These are phyloP conservation scores for Cryptops parisi DNA, from an alignment of 2,888 invertebrate genomes.

Conservation along the genomic window DNA sequence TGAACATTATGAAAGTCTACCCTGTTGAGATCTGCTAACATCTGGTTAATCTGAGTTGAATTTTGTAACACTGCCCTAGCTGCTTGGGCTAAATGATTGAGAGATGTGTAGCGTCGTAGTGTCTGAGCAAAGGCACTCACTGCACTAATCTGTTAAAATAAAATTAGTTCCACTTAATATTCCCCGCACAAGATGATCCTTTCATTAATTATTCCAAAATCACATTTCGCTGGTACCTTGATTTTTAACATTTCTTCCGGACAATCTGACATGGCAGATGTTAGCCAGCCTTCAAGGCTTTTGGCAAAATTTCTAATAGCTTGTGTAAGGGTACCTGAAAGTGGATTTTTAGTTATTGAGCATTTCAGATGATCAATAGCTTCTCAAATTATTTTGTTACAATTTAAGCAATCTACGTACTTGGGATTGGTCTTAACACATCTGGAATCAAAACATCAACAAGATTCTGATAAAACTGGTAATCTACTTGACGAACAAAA, in stretches of 20 bases:
- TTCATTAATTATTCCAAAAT: neutral
- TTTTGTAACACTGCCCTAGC: conserved; percentile 92
- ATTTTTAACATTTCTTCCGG: conserved; percentile 65
- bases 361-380: neutral
- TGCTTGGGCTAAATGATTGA: conserved; percentile 92
- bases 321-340: conserved; percentile 64
- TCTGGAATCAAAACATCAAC: conserved; percentile 94
- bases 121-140: conserved; percentile 90
- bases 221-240: conserved; percentile 40
- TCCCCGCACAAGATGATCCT: too few species aligned
- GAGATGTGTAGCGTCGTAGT: conserved; percentile 83
- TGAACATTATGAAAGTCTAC: conserved; percentile 96
- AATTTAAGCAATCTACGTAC: conserved; percentile 34
- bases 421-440: conserved; percentile 85
- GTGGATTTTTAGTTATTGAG: conserved; percentile 1
- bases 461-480: conserved; percentile 86
- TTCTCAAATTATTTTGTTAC: neutral
- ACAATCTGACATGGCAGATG: conserved; percentile 64
- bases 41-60: conserved; percentile 85
- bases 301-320: conserved; percentile 84
- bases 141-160: conserved; percentile 41
- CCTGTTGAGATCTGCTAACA: conserved; percentile 89
- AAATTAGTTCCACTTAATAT: too few species aligned
- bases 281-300: conserved; percentile 77
- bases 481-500: conserved; percentile 70